A percentile compares a stretch with the other conserved stretches of the same genome.
Conservation (phyloP, 2,888 invertebrate genomes). For the Himalopsyche japonica region DNA sequence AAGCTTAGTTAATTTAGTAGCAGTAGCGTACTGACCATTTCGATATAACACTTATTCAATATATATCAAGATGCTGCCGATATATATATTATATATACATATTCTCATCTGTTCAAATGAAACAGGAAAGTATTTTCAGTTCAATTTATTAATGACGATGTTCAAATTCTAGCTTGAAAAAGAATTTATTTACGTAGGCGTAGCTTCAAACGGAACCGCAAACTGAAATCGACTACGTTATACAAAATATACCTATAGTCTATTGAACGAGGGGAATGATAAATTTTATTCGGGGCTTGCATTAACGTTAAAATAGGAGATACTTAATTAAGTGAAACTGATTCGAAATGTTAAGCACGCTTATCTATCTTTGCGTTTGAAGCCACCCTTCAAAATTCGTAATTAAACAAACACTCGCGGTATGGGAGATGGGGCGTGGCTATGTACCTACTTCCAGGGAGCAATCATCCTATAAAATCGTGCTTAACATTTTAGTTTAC, state of each 20-base stretch:
- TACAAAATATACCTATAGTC: neutral
- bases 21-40: no score
- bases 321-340: slow-evolving; percentile 20
- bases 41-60: no score
- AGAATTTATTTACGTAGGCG: no score
- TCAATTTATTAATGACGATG: no score
- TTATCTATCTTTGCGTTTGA: neutral
- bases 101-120: no score
- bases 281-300: slow-evolving; percentile 4
- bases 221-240: neutral
- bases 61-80: no score
- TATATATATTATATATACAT: no score
- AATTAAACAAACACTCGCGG: slow-evolving; percentile 2
- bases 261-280: neutral
- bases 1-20: no score
- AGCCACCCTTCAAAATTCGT: neutral
- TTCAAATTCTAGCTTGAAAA: no score
- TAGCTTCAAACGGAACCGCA: no score
- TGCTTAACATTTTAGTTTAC: neutral
- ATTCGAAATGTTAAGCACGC: slow-evolving; percentile 4
- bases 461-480: neutral
- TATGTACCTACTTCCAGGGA: neutral
- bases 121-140: no score
- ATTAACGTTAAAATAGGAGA: neutral
- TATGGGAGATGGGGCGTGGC: neutral